phyloP scores from a whole-genome alignment of 2,888 invertebrate genomes.

The Hypselothyrea guttata region DNA sequence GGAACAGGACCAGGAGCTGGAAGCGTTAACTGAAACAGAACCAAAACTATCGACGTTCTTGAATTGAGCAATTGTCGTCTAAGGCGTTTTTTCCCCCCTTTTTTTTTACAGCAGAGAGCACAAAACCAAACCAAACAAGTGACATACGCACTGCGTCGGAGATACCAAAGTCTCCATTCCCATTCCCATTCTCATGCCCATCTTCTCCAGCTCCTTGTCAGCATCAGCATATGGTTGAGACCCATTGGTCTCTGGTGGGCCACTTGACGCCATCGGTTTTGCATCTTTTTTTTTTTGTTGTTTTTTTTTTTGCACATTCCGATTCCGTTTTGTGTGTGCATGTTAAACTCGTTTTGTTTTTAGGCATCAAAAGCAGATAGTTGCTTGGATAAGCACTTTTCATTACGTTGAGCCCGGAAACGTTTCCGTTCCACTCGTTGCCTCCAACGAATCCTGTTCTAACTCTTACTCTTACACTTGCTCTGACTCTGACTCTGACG shows the following conservation, averaged over 20 bases:
- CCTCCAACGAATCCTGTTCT: slow-evolving; percentile 22
- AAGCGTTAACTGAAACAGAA: slow-evolving; percentile 39
- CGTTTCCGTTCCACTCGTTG: slow-evolving; percentile 49
- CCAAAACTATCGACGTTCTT: slow-evolving; percentile 37
- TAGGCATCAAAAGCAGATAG: slow-evolving; percentile 62
- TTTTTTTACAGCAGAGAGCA: slow-evolving; percentile 58
- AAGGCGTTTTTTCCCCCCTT: slow-evolving; percentile 52
- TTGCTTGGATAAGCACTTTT: slow-evolving; percentile 75
- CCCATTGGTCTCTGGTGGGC: slow-evolving; percentile 32
- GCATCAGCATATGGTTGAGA: slow-evolving; percentile 1
- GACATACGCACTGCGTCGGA: slow-evolving; percentile 71
- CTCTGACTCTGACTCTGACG: slow-evolving; percentile 18
- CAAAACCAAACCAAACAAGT: slow-evolving; percentile 60
- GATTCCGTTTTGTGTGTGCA: slow-evolving; percentile 13
- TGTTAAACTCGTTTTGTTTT: slow-evolving; percentile 64
- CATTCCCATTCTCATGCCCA: not conserved
- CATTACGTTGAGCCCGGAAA: slow-evolving; percentile 55
- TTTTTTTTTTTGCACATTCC: slow-evolving; percentile 2
- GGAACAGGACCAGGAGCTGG: slow-evolving; percentile 57
- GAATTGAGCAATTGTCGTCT: slow-evolving; percentile 72
- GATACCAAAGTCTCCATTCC: slow-evolving; percentile 14
- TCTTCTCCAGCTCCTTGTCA: not conserved
- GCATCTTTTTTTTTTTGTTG: slow-evolving; percentile 8
- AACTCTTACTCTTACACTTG: slow-evolving; percentile 1
- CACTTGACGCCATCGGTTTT: slow-evolving; percentile 41